Base-by-base conservation (phyloP, 2,888 invertebrate species). In the Dexiosoma caninum region DNA sequence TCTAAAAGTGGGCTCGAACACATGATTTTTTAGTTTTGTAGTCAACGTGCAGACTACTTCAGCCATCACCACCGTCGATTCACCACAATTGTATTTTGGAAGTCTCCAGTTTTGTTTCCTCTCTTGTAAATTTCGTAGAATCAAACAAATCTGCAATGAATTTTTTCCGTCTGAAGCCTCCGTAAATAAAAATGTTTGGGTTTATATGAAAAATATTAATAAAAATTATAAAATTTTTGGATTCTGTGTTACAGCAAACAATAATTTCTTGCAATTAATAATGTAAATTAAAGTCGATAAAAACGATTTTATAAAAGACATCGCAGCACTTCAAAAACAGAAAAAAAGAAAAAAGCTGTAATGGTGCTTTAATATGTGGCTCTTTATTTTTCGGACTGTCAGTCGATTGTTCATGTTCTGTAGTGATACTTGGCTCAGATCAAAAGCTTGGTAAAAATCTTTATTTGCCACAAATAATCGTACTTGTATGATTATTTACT, bases 361-460 rank as follows among this genome's bases (percentile, higher is more conserved):
- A 42, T 60, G 10, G 35, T 12, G n/a, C 27, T 6, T 27, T 23
- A 59, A 53, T 32, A 16, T 6, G 51, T 40, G 35, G 12, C 10
- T 9, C 19, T 46, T 30, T 37, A 35, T 57, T 27, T 10, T 30
- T 44, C 16, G 23, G 5, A 55, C 19, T 35, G n/a, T 35, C 32
- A 19, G 23, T 16, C 27, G 60, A 44, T 46, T 40, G n/a, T 19
- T 27, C 57, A 46, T 37, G 53, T 62, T 71, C 71, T 67, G 40
- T 67, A 7, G 23, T 42, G 46, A 40, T 49, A 62, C 32, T 76
- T 35, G 46, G 42, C 71, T 76, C 80, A 80, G 80, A 80, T 72
- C 80, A 80, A 80, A 76, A 76, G 46, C 76, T 71, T 80, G 71
- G 76, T 67, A 76, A 70, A 66, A 42, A 71, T 55, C 53, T 70